Conservation (phyloP, 2,888 invertebrate species). For the Mythimna pallens region DNA sequence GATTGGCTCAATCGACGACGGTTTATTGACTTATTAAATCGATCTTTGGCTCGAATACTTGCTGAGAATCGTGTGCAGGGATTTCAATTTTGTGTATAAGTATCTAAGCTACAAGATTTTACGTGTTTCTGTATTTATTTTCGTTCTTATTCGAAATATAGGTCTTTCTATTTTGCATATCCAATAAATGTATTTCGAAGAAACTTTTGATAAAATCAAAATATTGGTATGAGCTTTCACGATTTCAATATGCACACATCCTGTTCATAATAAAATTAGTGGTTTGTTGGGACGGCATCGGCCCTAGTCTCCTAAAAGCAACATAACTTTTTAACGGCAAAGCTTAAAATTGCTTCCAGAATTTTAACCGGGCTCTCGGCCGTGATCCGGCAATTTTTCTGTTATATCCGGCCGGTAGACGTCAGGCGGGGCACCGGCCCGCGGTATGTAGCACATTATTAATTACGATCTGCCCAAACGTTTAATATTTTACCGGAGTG, state of each 20-base stretch:
- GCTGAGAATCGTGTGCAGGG: slow-evolving; percentile 70
- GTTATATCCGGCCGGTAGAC: slow-evolving; percentile 82
- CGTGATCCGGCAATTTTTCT: slow-evolving; percentile 87
- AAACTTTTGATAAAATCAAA: slow-evolving; percentile 7
- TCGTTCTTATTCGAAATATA: slow-evolving; percentile 31
- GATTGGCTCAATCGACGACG: slow-evolving; percentile 86
- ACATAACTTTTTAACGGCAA: slow-evolving; percentile 73
- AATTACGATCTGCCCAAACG: slow-evolving; percentile 85
- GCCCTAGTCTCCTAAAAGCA: slow-evolving; percentile 72
- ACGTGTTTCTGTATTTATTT: slow-evolving; percentile 49
- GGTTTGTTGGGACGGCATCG: slow-evolving; percentile 69
- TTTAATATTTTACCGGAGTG: slow-evolving; percentile 87
- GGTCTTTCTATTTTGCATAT: slow-evolving; percentile 22
- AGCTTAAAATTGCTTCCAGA: slow-evolving; percentile 79
- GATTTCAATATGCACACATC: slow-evolving; percentile 53
- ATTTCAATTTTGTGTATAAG: slow-evolving; percentile 74
- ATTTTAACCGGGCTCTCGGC: slow-evolving; percentile 77
- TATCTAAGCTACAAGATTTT: slow-evolving; percentile 46
- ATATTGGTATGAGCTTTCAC: slow-evolving; percentile 35
- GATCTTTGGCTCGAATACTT: slow-evolving; percentile 82
- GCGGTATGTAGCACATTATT: slow-evolving; percentile 84
- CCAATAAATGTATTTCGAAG: not conserved
- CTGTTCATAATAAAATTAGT: slow-evolving; percentile 71
- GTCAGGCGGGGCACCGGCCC: slow-evolving; percentile 72
- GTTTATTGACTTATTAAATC: slow-evolving; percentile 89